Base-by-base conservation (phyloP, 2,888 invertebrate species). In the Drosophila ezoana region DNA sequence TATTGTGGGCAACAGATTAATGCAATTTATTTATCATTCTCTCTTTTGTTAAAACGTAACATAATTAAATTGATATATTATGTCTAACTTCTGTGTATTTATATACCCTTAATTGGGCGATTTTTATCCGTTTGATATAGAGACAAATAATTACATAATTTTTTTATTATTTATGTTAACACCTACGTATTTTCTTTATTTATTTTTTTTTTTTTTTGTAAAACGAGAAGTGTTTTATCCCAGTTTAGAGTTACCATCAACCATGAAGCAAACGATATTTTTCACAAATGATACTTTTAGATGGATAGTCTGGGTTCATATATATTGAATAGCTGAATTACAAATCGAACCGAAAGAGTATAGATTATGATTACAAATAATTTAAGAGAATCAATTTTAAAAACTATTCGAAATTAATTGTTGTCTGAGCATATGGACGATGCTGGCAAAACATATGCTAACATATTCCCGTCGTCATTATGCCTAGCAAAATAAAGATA, bases 371-470 rank as follows among this genome's bases (percentile, higher is more conserved):
- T 8, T 28, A 28, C 8, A 28, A 28, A 41, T 18, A 28, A 20
- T 37, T 33, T 8, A 44, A 49, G 54, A 43, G 18, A 52, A 33
- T 53, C 23, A 49, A 41, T 52, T 13, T n/a, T 3, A 23, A 43
- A 16, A 9, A 18, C 23, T 37, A 41, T 53, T 59, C 40, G 6
- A 56, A 56, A 47, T 57, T 35, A 43, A 28, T 37, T 13, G n/a
- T 8, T 33, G 20, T 23, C 11, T 33, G 1, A 78, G 23, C 78
- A 75, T 75, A 75, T 75, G 75, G 75, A 38, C 14, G n/a, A 41
- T 35, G 38, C 20, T 59, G n/a, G 9, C 3, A 2, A n/a, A 77
- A 59, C 75, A 75, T 75, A 75, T 77, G 75, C 62, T 20, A 57
- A 49, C 49, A 61, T 71, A 76, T 52, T 28, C 14, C 47, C 47